These are phyloP conservation scores for Charaxes varanes DNA, from an alignment of 1,140 invertebrate species.

Conservation along the genomic window DNA sequence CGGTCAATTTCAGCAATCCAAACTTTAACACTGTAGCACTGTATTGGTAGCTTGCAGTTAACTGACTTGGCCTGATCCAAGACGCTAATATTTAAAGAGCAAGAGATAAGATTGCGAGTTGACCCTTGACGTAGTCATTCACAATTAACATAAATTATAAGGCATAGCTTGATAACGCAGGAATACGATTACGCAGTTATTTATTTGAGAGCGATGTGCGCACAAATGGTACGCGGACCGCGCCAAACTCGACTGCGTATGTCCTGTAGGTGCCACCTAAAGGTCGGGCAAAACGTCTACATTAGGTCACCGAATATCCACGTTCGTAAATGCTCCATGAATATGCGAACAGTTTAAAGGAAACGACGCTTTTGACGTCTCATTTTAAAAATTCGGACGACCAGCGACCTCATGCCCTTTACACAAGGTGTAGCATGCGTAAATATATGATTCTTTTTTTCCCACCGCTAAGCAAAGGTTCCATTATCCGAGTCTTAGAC, in stretches of 20 bases:
- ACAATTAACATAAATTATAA: conserved; percentile 64
- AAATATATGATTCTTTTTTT: too few species aligned
- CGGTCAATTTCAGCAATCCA: conserved; percentile 4
- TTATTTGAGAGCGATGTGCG: conserved; percentile 33
- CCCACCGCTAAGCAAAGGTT: too few species aligned
- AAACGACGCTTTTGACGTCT: too few species aligned
- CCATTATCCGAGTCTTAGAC: too few species aligned
- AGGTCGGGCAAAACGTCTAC: conserved; percentile 43
- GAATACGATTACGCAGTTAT: conserved; percentile 48
- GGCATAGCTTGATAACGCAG: conserved; percentile 45
- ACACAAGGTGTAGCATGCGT: too few species aligned
- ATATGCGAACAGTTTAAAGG: too few species aligned
- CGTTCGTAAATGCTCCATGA: too few species aligned
- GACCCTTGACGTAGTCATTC: conserved; percentile 61
- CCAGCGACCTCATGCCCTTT: too few species aligned
- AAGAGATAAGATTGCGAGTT: conserved; percentile 63
- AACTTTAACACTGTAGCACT: conserved; percentile 6
- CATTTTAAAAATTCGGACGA: too few species aligned
- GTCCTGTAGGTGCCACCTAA: conserved; percentile 23
- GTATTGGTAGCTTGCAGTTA: conserved; percentile 39
- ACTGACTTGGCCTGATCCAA: conserved; percentile 60
- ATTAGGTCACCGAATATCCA: conserved; percentile 30
- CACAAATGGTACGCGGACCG: conserved; percentile 25
- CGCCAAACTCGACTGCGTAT: conserved; percentile 30
- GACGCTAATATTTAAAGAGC: conserved; percentile 68